A percentile compares a stretch with the other conserved stretches of the same genome.
These are phyloP conservation scores for Caradrina kadenii DNA, from an alignment of 2,888 invertebrate species.

Conservation along the genomic window DNA sequence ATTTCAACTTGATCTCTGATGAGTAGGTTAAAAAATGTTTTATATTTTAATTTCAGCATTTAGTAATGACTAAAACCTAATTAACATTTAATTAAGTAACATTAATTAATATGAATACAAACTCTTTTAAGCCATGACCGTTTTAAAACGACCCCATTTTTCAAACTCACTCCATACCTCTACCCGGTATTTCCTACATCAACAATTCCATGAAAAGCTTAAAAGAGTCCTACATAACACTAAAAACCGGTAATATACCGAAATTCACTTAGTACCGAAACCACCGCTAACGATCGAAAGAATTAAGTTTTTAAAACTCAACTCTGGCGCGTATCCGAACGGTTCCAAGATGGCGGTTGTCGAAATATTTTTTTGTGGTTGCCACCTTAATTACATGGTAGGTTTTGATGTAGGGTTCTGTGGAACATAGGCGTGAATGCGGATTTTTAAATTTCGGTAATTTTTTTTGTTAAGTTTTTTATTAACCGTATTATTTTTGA, in stretches of 20 bases:
- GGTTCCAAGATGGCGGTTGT: slow-evolving; percentile 68
- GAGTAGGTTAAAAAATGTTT: no score
- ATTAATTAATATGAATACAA: not conserved
- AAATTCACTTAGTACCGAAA: slow-evolving; percentile 53
- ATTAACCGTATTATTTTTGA: not conserved
- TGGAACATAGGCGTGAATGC: slow-evolving; percentile 20
- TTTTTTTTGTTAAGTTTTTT: not conserved
- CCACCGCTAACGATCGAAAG: slow-evolving; percentile 72
- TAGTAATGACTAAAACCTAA: no score
- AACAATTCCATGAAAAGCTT: slow-evolving; percentile 35
- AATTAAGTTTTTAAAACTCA: slow-evolving; percentile 82
- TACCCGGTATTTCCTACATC: slow-evolving; percentile 12
- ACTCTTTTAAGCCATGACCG: not conserved
- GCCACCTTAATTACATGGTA: slow-evolving; percentile 64
- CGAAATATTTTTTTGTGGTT: slow-evolving; percentile 63
- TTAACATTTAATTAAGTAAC: no score
- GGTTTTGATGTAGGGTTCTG: slow-evolving; percentile 42
- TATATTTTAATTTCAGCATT: no score
- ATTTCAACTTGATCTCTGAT: no score
- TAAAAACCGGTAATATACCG: slow-evolving; percentile 33
- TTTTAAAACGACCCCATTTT: slow-evolving; percentile 14
- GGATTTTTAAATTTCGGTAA: not conserved
- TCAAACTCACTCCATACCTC: slow-evolving; percentile 2
- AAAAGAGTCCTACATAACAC: slow-evolving; percentile 28
- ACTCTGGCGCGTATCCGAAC: slow-evolving; percentile 62